Evolutionary conservation across 2,888 invertebrate genomes (phyloP).

Genomic region (Pelosia muscerda): DNA sequence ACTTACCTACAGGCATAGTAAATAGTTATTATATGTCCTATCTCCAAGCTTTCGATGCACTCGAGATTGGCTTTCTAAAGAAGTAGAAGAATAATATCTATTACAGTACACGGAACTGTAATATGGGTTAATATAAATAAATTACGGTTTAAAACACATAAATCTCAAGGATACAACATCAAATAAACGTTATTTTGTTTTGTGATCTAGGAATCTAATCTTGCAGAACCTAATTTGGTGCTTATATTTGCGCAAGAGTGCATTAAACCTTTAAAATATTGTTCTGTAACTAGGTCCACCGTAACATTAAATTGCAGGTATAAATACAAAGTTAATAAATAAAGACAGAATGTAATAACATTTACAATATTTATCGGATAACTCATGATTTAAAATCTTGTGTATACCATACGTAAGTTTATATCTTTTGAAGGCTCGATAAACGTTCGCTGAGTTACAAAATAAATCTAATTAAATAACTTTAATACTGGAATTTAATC

Average conservation of each 20-base stretch:
- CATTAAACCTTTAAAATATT: constrained; percentile 49
- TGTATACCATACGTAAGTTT: too few species aligned
- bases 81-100: neutral
- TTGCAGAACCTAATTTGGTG: constrained; percentile 41
- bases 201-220: constrained; percentile 31
- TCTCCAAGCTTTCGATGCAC: neutral
- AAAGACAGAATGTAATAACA: constrained; percentile 18
- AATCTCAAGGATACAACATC: constrained; percentile 8
- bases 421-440: neutral
- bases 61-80: neutral
- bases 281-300: constrained; percentile 42
- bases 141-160: constrained; percentile 1
- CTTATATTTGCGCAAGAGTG: constrained; percentile 47
- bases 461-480: constrained; percentile 6
- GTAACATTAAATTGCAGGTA: constrained; percentile 40
- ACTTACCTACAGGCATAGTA: too few species aligned
- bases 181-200: constrained; percentile 14
- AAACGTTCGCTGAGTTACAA: neutral
- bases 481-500: neutral
- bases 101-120: neutral
- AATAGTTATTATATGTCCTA: too few species aligned
- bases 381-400: neutral
- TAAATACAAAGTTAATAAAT: constrained; percentile 43
- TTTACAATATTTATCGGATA: neutral
- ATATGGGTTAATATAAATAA: constrained; percentile 5